These are phyloP conservation scores for Brachymystax lenok DNA, from an alignment of 2,797 vertebrate species.

Conservation along the genomic window DNA sequence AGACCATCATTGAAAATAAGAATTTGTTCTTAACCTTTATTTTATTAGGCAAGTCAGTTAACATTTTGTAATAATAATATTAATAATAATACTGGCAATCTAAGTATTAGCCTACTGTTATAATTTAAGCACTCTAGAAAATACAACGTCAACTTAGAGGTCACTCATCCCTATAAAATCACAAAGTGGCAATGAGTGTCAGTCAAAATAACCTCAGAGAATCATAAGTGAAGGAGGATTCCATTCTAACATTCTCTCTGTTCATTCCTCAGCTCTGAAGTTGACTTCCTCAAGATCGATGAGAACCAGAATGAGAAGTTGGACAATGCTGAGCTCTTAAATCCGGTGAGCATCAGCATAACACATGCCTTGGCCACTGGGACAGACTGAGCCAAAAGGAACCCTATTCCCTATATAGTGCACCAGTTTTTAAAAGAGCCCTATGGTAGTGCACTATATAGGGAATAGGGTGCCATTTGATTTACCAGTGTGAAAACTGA, in stretches of 20 bases:
- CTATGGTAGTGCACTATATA: neutral
- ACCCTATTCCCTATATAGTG: neutral
- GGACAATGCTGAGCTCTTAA: conserved; percentile 47
- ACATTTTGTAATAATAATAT: too few relatives aligned
- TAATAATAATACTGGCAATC: neutral
- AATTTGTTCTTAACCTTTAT: too few relatives aligned
- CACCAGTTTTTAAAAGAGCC: neutral
- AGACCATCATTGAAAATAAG: too few relatives aligned
- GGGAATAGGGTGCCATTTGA: neutral
- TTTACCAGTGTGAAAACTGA: too few relatives aligned
- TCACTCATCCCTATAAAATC: neutral
- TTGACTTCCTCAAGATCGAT: conserved; percentile 77
- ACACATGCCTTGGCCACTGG: neutral
- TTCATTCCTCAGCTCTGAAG: conserved; percentile 66
- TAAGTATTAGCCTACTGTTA: neutral
- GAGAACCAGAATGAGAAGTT: conserved; percentile 75
- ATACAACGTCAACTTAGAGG: neutral
- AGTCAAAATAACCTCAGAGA: neutral
- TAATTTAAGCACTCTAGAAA: neutral
- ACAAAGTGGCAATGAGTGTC: neutral
- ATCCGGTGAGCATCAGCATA: conserved; percentile 35
- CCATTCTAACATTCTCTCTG: neutral
- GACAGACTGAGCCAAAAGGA: neutral
- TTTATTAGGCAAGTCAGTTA: too few relatives aligned
- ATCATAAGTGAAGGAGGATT: neutral